Conservation (phyloP, 1,140 invertebrate genomes). For the Carposina sasakii region DNA sequence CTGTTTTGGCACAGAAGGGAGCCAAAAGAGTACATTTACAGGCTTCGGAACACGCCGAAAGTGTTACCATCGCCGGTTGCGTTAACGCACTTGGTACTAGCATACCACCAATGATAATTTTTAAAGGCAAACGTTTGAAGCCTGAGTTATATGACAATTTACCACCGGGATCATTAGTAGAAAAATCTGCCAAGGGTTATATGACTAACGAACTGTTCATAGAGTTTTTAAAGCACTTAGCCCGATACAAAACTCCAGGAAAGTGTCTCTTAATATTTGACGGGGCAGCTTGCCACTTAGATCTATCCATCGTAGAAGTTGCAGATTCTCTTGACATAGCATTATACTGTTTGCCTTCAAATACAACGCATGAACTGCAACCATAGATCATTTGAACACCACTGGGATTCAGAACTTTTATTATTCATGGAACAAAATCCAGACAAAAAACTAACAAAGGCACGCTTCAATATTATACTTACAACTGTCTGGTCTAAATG, state of each 20-base stretch:
- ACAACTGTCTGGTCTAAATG: not conserved
- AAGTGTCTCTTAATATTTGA: not conserved
- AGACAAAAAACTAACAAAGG: not conserved
- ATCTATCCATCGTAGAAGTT: not conserved
- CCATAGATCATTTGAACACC: not conserved
- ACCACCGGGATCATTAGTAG: not conserved
- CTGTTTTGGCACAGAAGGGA: not conserved
- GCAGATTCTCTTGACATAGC: not conserved
- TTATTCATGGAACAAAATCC: not conserved
- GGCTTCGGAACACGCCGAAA: not conserved
- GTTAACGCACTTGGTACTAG: not conserved
- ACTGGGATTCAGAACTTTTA: not conserved
- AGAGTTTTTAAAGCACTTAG: not conserved
- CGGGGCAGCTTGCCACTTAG: not conserved
- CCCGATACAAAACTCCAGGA: not conserved
- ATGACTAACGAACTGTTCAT: not conserved
- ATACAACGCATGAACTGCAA: not conserved
- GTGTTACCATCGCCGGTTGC: not conserved
- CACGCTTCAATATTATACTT: not conserved
- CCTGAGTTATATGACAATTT: not conserved
- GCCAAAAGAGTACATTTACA: not conserved
- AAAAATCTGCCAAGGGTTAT: conserved; percentile 4
- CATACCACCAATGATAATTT: not conserved
- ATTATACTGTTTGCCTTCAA: not conserved
- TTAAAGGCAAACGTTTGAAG: not conserved